Conservation (phyloP, 2,888 invertebrate genomes). For the Diloba caeruleocephala region DNA sequence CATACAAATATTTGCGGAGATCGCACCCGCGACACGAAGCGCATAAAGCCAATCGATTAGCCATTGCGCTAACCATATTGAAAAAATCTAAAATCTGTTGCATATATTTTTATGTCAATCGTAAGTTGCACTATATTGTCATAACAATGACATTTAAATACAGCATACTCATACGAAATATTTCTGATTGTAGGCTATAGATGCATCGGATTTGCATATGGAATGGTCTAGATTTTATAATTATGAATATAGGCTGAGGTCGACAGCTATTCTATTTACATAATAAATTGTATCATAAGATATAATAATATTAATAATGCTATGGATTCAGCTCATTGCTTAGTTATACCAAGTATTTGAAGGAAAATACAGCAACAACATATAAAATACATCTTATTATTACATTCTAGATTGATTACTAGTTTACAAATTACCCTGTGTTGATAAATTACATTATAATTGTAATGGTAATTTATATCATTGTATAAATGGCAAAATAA, state of each 20-base stretch:
- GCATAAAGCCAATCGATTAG: too few species aligned
- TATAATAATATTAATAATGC: constrained; percentile 20
- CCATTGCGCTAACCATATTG: too few species aligned
- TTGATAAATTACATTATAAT: constrained; percentile 29
- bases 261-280: constrained; percentile 41
- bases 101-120: constrained; percentile 19
- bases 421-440: constrained; percentile 18
- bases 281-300: constrained; percentile 36
- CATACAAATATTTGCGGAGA: too few species aligned
- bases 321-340: constrained; percentile 35
- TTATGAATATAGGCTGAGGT: constrained; percentile 56
- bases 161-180: constrained; percentile 34
- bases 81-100: too few species aligned
- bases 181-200: constrained; percentile 19
- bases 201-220: constrained; percentile 44
- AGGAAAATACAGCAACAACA: constrained; percentile 18
- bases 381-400: constrained; percentile 22
- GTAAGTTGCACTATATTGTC: constrained; percentile 17
- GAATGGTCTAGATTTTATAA: constrained; percentile 41
- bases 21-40: too few species aligned
- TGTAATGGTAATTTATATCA: constrained; percentile 24
- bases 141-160: constrained; percentile 29
- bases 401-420: constrained; percentile 27
- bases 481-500: constrained; percentile 33
- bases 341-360: constrained; percentile 33